These are phyloP conservation scores for Malacoraja senta DNA, from an alignment of 2,797 vertebrate genomes.

Conservation along the genomic window DNA sequence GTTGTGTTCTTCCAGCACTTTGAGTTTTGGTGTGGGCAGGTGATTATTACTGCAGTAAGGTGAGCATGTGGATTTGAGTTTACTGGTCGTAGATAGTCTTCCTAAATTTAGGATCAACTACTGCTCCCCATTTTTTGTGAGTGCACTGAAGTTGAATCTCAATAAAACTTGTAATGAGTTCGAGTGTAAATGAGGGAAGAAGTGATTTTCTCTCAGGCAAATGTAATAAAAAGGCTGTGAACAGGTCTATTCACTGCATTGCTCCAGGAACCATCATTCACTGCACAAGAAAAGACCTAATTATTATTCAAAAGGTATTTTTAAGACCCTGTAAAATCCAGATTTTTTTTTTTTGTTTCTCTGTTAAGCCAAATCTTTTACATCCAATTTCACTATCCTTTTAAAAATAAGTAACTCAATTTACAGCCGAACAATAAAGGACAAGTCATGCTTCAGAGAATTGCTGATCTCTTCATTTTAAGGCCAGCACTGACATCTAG, in stretches of 20 bases:
- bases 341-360: neutral
- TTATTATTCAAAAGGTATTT: neutral
- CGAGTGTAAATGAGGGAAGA: neutral
- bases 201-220: neutral
- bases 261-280: neutral
- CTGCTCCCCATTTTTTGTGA: neutral
- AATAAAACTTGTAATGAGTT: neutral
- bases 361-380: neutral
- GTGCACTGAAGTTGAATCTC: neutral
- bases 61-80: neutral
- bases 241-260: neutral
- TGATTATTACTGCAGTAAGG: neutral
- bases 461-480: neutral
- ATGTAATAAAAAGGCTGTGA: neutral
- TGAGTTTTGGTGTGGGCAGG: neutral
- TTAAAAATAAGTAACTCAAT: conserved; percentile 25
- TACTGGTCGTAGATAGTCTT: neutral
- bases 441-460: neutral
- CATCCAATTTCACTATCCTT: conserved; percentile 19
- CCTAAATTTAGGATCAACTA: neutral
- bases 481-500: conserved; percentile 26
- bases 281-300: neutral
- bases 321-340: conserved; percentile 30
- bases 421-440: neutral
- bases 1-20: no score